Percentiles rank a stretch among this genome's conserved stretches.
These are phyloP conservation scores for Lordiphosa mommai DNA, from an alignment of 1,140 invertebrate species.

Conservation along the genomic window DNA sequence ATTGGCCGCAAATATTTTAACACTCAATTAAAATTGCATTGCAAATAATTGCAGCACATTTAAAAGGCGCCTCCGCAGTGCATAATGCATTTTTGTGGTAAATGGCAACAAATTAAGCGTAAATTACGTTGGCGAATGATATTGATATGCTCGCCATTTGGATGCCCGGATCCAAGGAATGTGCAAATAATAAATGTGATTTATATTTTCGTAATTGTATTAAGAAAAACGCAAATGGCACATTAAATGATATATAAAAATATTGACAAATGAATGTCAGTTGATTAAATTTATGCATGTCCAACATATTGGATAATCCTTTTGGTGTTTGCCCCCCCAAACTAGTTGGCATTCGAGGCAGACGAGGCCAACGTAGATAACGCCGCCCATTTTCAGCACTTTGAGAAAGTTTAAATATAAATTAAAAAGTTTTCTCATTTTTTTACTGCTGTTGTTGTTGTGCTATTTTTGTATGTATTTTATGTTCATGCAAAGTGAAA, in stretches of 20 bases:
- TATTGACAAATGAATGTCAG: slow-evolving; percentile 36
- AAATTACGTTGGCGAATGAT: slow-evolving; percentile 62
- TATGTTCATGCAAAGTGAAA: slow-evolving; percentile 73
- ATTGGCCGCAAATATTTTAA: slow-evolving; percentile 69
- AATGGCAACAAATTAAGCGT: slow-evolving; percentile 72
- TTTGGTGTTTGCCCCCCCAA: too few species aligned
- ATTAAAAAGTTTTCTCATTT: slow-evolving; percentile 72
- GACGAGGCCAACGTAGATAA: too few species aligned
- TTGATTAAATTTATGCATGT: too few species aligned
- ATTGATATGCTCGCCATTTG: slow-evolving; percentile 46
- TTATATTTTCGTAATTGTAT: slow-evolving; percentile 62
- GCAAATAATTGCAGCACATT: slow-evolving; percentile 72
- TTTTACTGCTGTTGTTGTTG: slow-evolving; percentile 30
- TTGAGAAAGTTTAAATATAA: slow-evolving; percentile 75
- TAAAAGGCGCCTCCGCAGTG: slow-evolving; percentile 44
- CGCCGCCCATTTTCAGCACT: slow-evolving; percentile 70
- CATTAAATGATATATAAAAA: slow-evolving; percentile 47
- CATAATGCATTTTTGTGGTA: slow-evolving; percentile 75
- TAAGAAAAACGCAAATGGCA: slow-evolving; percentile 51
- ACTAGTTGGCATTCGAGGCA: slow-evolving; percentile 26
- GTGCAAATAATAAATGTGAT: slow-evolving; percentile 34
- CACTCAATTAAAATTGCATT: slow-evolving; percentile 73
- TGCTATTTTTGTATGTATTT: slow-evolving; percentile 60
- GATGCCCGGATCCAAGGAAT: slow-evolving; percentile 27
- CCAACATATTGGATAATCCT: too few species aligned